These are phyloP conservation scores for Eristalis arbustorum DNA, from an alignment of 2,888 invertebrate genomes.

Conservation along the genomic window DNA sequence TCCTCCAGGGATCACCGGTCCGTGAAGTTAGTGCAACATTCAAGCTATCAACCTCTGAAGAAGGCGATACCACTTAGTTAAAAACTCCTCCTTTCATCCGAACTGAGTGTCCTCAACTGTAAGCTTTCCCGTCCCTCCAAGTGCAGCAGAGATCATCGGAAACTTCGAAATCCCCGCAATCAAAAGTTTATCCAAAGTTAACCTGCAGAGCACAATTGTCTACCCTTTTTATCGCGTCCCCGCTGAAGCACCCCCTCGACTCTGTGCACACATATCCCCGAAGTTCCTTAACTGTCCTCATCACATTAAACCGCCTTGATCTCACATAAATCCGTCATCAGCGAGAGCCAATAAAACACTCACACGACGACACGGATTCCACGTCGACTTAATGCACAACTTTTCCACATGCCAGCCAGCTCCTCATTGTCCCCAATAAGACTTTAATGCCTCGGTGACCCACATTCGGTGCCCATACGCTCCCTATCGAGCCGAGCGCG, in stretches of 20 bases:
- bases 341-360: background rate
- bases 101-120: background rate
- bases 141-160: background rate
- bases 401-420: background rate
- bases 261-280: background rate
- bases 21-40: no score
- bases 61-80: background rate
- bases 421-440: background rate
- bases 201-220: background rate
- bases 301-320: background rate
- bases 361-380: background rate
- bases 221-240: background rate
- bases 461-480: background rate
- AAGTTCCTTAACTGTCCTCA: background rate
- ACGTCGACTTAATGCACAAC: background rate
- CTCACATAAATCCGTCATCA: background rate
- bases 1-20: no score
- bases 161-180: background rate
- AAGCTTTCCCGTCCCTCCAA: background rate
- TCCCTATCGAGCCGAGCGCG: background rate
- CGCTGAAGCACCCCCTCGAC: background rate
- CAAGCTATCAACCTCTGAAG: no score
- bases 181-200: background rate
- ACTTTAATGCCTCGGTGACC: background rate
- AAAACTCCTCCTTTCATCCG: background rate